Percentiles rank a stretch among this genome's conserved stretches.
Evolutionary conservation across 2,888 invertebrate species (phyloP).

Genomic region (Scotopteryx bipunctaria): DNA sequence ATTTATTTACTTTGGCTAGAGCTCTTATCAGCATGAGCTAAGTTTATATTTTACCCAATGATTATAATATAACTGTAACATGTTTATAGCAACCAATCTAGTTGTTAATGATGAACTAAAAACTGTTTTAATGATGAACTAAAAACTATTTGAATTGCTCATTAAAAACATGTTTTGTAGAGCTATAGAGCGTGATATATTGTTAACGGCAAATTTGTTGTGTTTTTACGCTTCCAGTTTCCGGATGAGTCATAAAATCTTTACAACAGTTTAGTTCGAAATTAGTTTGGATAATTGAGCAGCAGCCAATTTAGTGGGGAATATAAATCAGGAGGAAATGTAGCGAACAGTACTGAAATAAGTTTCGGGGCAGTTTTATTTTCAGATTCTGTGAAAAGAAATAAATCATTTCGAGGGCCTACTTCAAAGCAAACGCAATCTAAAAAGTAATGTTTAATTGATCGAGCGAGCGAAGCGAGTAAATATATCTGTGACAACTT

Average conservation of each 20-base stretch:
- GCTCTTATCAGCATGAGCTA: too few species aligned
- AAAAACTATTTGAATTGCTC: conserved; percentile 59
- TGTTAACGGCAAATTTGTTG: conserved; percentile 29
- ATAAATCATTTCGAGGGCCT: too few species aligned
- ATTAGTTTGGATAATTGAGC: conserved; percentile 34
- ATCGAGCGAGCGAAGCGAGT: too few species aligned
- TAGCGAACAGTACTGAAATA: conserved; percentile 6
- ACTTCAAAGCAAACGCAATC: not conserved
- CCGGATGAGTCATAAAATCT: conserved; percentile 41
- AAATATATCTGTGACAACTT: too few species aligned
- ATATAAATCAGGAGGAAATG: conserved; percentile 30
- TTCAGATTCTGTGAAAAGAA: not conserved
- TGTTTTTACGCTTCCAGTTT: conserved; percentile 32
- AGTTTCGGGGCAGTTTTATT: not conserved
- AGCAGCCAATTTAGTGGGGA: conserved; percentile 29
- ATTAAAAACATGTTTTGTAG: conserved; percentile 42
- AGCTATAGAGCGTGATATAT: conserved; percentile 29
- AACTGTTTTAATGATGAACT: conserved; percentile 43
- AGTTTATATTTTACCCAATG: too few species aligned
- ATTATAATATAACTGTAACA: too few species aligned
- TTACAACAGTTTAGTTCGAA: conserved; percentile 36
- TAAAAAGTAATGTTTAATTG: not conserved
- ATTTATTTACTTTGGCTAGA: too few species aligned
- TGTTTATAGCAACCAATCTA: too few species aligned
- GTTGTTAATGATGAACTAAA: too few species aligned